These are phyloP conservation scores for Peromyscus maniculatus DNA, from an alignment of 2,113 vertebrate species.

Conservation along the genomic window DNA sequence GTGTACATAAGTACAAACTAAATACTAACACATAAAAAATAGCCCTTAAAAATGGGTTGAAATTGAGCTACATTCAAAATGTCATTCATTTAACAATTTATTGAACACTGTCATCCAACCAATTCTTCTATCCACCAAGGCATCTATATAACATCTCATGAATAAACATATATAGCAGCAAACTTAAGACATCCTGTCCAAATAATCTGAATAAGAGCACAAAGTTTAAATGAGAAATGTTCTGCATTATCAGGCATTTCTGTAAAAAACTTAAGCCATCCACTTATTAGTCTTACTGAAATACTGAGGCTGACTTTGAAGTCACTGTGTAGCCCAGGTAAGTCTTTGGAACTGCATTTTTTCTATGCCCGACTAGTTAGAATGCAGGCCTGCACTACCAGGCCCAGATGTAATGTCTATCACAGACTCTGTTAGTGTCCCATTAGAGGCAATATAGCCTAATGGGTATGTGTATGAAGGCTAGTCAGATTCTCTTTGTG, in stretches of 20 bases:
- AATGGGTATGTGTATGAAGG: neutral
- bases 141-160: neutral
- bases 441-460: neutral
- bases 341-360: neutral
- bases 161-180: neutral
- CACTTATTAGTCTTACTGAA: neutral
- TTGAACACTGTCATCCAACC: neutral
- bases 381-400: neutral
- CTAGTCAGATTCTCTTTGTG: neutral
- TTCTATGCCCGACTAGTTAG: neutral
- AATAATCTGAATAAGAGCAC: neutral
- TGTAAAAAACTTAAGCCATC: neutral
- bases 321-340: neutral
- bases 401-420: neutral
- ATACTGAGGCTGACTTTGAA: neutral
- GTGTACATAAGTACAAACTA: neutral
- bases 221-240: neutral
- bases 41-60: neutral
- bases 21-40: neutral
- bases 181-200: neutral
- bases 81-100: neutral
- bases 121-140: neutral
- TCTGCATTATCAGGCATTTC: neutral
- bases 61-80: neutral
- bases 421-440: neutral